Evolutionary conservation across 2,888 invertebrate genomes (phyloP).

Genomic region (Linnaemya vulpina): DNA sequence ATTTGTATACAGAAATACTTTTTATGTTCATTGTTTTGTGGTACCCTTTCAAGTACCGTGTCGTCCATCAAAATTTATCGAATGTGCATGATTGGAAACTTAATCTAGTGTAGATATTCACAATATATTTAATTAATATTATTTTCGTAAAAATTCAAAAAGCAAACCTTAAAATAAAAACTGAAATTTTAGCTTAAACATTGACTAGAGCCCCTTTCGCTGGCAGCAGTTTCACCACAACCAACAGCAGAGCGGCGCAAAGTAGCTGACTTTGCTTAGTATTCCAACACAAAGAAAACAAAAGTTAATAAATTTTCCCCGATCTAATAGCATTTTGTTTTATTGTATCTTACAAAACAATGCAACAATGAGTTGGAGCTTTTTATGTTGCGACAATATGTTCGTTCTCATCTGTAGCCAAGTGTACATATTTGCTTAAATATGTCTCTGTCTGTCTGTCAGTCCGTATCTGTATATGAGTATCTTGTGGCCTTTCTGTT

Average conservation of each 20-base stretch:
- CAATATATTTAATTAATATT: too few species aligned
- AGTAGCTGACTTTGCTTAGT: constrained; percentile 18
- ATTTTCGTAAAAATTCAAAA: too few species aligned
- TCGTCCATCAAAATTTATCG: too few species aligned
- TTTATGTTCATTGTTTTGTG: not conserved
- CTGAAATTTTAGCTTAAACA: not conserved
- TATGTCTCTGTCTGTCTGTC: constrained; percentile 3
- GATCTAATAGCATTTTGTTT: constrained; percentile 42
- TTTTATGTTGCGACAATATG: constrained; percentile 49
- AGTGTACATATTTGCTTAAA: constrained; percentile 4
- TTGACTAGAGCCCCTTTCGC: not conserved
- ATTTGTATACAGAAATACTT: not conserved
- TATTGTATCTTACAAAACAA: constrained; percentile 5
- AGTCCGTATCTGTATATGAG: not conserved
- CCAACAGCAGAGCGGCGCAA: not conserved
- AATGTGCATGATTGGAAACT: too few species aligned
- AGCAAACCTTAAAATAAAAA: too few species aligned
- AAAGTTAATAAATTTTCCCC: constrained; percentile 37
- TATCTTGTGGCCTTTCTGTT: constrained; percentile 17
- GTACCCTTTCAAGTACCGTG: too few species aligned
- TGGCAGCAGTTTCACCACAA: not conserved
- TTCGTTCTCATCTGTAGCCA: constrained; percentile 32
- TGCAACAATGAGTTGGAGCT: not conserved
- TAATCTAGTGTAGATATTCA: too few species aligned
- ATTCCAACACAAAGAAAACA: not conserved